These are phyloP conservation scores for Drosophila simulans DNA, from an alignment of 1,140 invertebrate genomes.

Conservation along the genomic window DNA sequence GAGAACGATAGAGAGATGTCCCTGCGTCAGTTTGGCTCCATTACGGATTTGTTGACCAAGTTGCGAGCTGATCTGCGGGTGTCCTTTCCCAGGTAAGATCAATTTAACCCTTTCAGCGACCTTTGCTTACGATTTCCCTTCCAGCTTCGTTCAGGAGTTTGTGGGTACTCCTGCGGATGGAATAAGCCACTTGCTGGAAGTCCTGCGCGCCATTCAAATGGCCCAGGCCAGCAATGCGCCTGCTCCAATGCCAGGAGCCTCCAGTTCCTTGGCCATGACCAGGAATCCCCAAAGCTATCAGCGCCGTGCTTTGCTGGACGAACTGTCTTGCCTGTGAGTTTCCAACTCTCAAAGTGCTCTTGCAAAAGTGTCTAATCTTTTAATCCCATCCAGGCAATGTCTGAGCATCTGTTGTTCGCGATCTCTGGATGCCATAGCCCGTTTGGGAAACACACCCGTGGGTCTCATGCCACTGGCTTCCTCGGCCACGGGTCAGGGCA, in stretches of 20 bases:
- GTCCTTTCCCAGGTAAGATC: constrained; percentile 92
- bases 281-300: constrained; percentile 86
- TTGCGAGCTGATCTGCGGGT: constrained; percentile 93
- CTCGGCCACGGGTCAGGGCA: constrained; percentile 86
- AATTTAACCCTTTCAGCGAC: not conserved
- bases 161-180: constrained; percentile 93
- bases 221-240: constrained; percentile 86
- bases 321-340: constrained; percentile 92
- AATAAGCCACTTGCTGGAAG: constrained; percentile 91
- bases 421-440: constrained; percentile 90
- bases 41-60: constrained; percentile 95
- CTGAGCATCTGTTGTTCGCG: constrained; percentile 91
- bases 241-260: constrained; percentile 71
- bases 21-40: constrained; percentile 92
- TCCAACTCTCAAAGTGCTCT: not conserved
- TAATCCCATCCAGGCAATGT: constrained; percentile 87
- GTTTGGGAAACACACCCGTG: constrained; percentile 90
- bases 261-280: constrained; percentile 85
- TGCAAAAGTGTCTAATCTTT: not conserved
- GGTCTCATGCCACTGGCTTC: constrained; percentile 94
- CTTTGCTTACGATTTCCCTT: not conserved
- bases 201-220: constrained; percentile 93
- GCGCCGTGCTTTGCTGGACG: constrained; percentile 91
- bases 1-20: constrained; percentile 91
- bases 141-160: constrained; percentile 95